Percentiles rank a stretch among this genome's conserved stretches.
phyloP scores from a whole-genome alignment of 2,888 invertebrate genomes.

The Leucophora obtusa region DNA sequence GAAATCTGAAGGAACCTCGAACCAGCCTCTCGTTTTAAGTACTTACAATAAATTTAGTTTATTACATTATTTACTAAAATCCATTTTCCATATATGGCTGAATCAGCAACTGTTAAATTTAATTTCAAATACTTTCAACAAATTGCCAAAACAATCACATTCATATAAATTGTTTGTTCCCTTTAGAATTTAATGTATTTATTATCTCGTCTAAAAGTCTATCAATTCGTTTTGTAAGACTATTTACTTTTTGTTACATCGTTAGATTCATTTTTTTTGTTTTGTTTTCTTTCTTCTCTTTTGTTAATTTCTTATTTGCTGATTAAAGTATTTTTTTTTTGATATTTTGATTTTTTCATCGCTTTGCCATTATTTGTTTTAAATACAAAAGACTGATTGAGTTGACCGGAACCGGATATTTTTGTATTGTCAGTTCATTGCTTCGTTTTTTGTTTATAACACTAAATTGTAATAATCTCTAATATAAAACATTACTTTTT shows the following conservation, averaged over 20 bases:
- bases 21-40: no score
- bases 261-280: constrained; percentile 19
- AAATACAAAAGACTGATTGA: constrained; percentile 71
- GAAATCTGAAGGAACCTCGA: no score
- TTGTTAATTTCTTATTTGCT: constrained; percentile 62
- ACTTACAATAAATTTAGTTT: no score
- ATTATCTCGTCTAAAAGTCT: constrained; percentile 52
- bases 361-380: constrained; percentile 27
- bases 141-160: constrained; percentile 44
- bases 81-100: constrained; percentile 19
- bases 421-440: constrained; percentile 63
- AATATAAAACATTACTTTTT: constrained; percentile 37
- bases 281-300: constrained; percentile 29
- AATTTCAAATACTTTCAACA: constrained; percentile 3
- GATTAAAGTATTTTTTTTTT: constrained; percentile 54
- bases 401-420: constrained; percentile 74
- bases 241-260: constrained; percentile 34
- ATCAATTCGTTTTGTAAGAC: constrained; percentile 13
- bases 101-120: constrained; percentile 28
- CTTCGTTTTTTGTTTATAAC: constrained; percentile 9
- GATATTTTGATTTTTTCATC: constrained; percentile 9
- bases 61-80: background rate
- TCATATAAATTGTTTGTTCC: constrained; percentile 55
- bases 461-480: constrained; percentile 48
- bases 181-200: constrained; percentile 40